These are phyloP conservation scores for Drosophila pseudoananassae DNA, from an alignment of 1,140 invertebrate species.

Conservation along the genomic window DNA sequence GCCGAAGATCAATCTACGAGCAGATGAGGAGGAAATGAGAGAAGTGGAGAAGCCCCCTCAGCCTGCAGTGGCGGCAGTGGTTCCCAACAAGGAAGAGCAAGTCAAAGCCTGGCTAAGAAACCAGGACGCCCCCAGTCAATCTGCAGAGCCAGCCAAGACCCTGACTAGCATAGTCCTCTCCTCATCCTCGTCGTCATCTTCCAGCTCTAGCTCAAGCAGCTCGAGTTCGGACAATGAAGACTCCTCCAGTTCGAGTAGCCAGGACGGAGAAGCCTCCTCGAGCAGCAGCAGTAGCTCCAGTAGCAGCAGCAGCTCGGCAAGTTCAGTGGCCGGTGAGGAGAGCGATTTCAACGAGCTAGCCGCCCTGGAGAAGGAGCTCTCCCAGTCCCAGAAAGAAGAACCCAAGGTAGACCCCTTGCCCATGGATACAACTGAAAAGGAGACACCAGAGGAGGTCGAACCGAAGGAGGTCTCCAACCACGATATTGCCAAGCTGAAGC, in stretches of 20 bases:
- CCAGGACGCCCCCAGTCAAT: not conserved
- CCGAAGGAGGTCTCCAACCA: conserved; percentile 44
- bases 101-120: conserved; percentile 60
- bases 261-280: conserved; percentile 27
- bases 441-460: too few species aligned
- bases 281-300: conserved; percentile 24
- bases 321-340: conserved; percentile 19
- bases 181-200: conserved; percentile 46
- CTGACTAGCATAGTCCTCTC: conserved; percentile 13
- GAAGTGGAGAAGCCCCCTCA: not conserved
- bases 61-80: not conserved
- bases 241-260: conserved; percentile 41
- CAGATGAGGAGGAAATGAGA: conserved; percentile 17
- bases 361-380: conserved; percentile 71
- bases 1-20: conserved; percentile 43
- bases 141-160: not conserved
- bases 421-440: not conserved
- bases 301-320: conserved; percentile 26
- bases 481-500: conserved; percentile 74
- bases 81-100: conserved; percentile 48
- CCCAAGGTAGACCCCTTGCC: not conserved
- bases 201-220: conserved; percentile 47
- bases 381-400: conserved; percentile 41
- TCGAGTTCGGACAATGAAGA: conserved; percentile 33
- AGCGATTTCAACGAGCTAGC: conserved; percentile 74